These are phyloP conservation scores for Thrips palmi DNA, from an alignment of 1,140 invertebrate genomes.

Conservation along the genomic window DNA sequence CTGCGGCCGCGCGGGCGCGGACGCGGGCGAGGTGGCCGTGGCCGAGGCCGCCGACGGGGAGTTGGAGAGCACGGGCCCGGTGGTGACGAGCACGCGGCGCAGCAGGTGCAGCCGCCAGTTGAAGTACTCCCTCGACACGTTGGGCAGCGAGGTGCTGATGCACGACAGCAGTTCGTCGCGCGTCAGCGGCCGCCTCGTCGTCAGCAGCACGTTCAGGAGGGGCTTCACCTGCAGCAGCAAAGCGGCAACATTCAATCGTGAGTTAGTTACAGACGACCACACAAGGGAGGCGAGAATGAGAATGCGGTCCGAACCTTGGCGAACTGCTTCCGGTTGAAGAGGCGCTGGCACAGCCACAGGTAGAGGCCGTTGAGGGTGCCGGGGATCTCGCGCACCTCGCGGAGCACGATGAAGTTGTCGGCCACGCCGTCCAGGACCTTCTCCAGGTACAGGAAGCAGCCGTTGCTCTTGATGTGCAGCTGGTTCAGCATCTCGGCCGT, in stretches of 20 bases:
- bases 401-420: constrained; percentile 77
- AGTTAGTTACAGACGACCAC: background rate
- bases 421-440: constrained; percentile 83
- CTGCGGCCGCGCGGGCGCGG: constrained; percentile 32
- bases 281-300: background rate
- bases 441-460: constrained; percentile 85
- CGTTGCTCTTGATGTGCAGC: constrained; percentile 90
- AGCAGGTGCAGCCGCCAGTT: constrained; percentile 60
- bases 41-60: too few relatives aligned
- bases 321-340: constrained; percentile 78
- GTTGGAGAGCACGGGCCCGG: constrained; percentile 27
- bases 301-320: constrained; percentile 31
- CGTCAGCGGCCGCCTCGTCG: constrained; percentile 65
- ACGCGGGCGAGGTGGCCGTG: constrained; percentile 25
- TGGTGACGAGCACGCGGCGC: constrained; percentile 43
- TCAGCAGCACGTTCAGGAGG: constrained; percentile 71
- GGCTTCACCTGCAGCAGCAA: constrained; percentile 36
- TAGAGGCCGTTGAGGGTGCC: constrained; percentile 89
- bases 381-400: constrained; percentile 76
- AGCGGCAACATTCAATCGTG: background rate
- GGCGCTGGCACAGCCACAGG: constrained; percentile 81
- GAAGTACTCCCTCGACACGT: constrained; percentile 69
- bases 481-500: constrained; percentile 91
- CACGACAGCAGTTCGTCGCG: constrained; percentile 63
- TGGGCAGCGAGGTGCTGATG: constrained; percentile 60